phyloP scores from a whole-genome alignment of 2,888 invertebrate genomes.

The Cerastis rubricosa region DNA sequence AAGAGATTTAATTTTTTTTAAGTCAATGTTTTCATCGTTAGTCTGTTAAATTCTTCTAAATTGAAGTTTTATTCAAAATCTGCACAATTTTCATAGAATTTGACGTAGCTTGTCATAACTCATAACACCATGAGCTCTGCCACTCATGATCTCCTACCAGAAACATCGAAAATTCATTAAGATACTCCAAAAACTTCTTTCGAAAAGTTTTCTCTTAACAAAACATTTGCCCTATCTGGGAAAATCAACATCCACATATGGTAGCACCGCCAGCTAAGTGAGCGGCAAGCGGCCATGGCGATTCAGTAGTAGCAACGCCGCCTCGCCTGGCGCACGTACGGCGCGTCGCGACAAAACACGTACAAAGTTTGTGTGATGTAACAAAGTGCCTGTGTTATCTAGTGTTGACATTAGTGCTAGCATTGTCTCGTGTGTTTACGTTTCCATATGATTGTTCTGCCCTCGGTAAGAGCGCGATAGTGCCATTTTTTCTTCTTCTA shows the following conservation, averaged over 20 bases:
- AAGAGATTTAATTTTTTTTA: background rate
- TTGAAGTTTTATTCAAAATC: too few relatives aligned
- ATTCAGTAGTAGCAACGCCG: constrained; percentile 69
- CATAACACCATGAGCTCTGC: background rate
- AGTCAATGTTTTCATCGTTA: background rate
- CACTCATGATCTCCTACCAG: background rate
- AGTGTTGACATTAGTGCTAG: constrained; percentile 71
- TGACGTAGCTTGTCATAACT: background rate
- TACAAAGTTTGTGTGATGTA: constrained; percentile 79
- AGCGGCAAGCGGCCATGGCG: constrained; percentile 85
- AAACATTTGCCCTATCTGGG: constrained; percentile 24
- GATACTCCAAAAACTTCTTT: background rate
- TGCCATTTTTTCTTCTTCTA: constrained; percentile 56
- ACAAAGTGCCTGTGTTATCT: constrained; percentile 72
- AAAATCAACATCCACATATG: constrained; percentile 41
- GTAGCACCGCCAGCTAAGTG: constrained; percentile 82
- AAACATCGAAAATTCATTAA: background rate
- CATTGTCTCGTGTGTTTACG: constrained; percentile 82
- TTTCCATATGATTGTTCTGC: constrained; percentile 73
- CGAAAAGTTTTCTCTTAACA: background rate
- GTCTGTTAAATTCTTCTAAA: background rate
- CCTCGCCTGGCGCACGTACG: constrained; percentile 62
- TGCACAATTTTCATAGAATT: background rate
- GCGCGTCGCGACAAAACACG: constrained; percentile 59
- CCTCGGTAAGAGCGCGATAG: constrained; percentile 60